These are phyloP conservation scores for Coccyzus lansbergi DNA, from an alignment of 2,797 vertebrate species.

Conservation along the genomic window DNA sequence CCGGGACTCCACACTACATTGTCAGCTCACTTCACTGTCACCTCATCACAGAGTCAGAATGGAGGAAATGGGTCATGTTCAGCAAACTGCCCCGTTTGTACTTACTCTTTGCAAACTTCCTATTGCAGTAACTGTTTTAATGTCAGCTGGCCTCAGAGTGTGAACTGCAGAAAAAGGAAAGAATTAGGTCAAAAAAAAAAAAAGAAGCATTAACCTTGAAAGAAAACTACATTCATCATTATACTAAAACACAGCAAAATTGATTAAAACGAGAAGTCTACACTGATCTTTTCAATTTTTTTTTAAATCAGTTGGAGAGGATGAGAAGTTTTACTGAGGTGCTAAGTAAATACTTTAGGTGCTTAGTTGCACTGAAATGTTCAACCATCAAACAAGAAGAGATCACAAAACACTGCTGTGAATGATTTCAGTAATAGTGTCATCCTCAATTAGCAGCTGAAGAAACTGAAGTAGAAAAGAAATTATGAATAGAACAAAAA, in stretches of 20 bases:
- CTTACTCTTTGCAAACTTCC: constrained; percentile 75
- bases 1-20: not conserved
- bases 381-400: not conserved
- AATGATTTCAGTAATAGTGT: not conserved
- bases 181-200: not conserved
- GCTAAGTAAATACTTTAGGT: not conserved
- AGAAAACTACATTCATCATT: not conserved
- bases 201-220: not conserved
- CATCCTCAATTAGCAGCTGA: not conserved
- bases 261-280: not conserved
- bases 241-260: not conserved
- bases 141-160: constrained; percentile 74
- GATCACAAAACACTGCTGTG: not conserved
- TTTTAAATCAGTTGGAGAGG: not conserved
- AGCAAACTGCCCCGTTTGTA: not conserved
- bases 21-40: not conserved
- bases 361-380: not conserved
- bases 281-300: rapidly evolving
- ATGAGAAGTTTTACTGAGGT: not conserved
- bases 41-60: not conserved
- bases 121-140: constrained; percentile 75
- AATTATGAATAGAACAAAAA: not conserved
- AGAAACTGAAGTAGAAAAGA: not conserved
- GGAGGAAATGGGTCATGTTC: not conserved
- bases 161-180: constrained; percentile 73